Percentiles rank a stretch among this genome's conserved stretches.
Conservation (phyloP, 2,113 vertebrate species). For the Pelmatolapia mariae region DNA sequence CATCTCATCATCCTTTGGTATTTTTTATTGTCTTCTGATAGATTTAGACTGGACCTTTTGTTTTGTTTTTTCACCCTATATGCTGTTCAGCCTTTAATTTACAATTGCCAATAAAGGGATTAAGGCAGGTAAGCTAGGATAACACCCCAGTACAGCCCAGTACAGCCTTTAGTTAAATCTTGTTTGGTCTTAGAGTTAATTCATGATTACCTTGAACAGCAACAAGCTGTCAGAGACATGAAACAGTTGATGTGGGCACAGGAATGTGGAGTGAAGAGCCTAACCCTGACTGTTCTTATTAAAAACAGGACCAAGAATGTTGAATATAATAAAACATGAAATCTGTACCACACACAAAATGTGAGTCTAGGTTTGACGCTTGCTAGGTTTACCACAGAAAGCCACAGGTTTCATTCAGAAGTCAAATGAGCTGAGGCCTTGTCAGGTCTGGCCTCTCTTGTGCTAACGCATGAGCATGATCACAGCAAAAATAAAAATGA, state of each 20-base stretch:
- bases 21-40: not conserved
- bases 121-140: not conserved
- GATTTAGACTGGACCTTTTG: not conserved
- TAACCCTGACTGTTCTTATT: not conserved
- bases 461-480: not conserved
- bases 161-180: not conserved
- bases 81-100: not conserved
- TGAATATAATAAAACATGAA: not conserved
- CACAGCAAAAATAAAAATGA: not conserved
- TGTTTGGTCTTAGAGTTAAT: not conserved
- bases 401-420: not conserved
- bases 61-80: not conserved
- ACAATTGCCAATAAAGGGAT: not conserved
- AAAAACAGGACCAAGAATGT: not conserved
- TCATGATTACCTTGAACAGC: not conserved
- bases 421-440: not conserved
- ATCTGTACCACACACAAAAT: not conserved
- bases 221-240: not conserved
- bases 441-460: not conserved
- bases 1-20: not conserved
- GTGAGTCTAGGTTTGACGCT: not conserved
- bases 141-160: not conserved
- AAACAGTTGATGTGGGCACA: not conserved
- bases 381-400: not conserved
- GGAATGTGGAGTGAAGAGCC: not conserved